Evolutionary conservation across 1,140 invertebrate genomes (phyloP).

Genomic region (Whitmania pigra): DNA sequence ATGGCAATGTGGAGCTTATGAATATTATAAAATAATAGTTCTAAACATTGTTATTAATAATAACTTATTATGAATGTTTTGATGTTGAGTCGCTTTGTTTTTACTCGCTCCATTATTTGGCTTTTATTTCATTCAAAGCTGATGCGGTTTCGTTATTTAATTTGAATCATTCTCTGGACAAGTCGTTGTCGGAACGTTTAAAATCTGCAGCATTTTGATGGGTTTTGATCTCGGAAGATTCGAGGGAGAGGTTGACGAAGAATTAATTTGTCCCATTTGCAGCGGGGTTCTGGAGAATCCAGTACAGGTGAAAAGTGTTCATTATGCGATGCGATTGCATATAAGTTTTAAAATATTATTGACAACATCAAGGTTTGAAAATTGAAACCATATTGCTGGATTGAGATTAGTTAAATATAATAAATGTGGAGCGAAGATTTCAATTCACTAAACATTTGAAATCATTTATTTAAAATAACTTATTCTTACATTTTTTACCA

Average conservation of each 20-base stretch:
- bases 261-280: slow-evolving; percentile 80
- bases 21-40: no score
- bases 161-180: no score
- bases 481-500: slow-evolving; percentile 37
- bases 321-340: not conserved
- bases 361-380: slow-evolving; percentile 21
- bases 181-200: no score
- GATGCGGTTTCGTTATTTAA: no score
- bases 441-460: not conserved
- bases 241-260: slow-evolving; percentile 78
- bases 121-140: no score
- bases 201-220: slow-evolving; percentile 46
- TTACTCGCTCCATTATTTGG: no score
- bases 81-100: no score
- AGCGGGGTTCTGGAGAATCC: slow-evolving; percentile 77
- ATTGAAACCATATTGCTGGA: not conserved
- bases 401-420: not conserved
- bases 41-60: no score
- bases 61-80: no score
- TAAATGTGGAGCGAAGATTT: not conserved
- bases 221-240: slow-evolving; percentile 77
- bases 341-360: not conserved
- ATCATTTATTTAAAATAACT: not conserved
- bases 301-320: slow-evolving; percentile 55
- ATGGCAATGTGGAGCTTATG: no score